Evolutionary conservation across 2,113 vertebrate genomes (phyloP), one percentile per base, ranked within the genome.

Genomic region (Antechinus stuartii): DNA sequence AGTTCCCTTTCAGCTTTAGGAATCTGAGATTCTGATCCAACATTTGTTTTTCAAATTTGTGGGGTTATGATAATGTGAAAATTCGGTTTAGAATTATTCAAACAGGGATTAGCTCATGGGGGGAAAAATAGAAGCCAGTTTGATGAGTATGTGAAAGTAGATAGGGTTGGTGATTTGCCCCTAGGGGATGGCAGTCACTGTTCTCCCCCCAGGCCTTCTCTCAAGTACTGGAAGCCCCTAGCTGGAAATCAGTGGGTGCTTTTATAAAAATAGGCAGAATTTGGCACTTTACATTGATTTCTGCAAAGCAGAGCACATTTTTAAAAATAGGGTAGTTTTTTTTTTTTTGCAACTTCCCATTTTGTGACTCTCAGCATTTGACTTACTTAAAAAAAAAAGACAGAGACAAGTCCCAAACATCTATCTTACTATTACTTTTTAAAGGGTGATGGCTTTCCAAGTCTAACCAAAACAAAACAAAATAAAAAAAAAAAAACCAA

Each of bases 311-410:
- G 52, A 84, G 91, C 93, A 92, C 26, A 50, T 91, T 19, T 91
- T 90, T 14, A 54, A 92, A 95, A 97, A 30, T 47, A 90, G 30
- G 68, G 5, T 19, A 7, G 3, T 61, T 61, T 30, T 19, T 92
- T 91, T 76, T 7, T 42, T 76, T 76, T 24, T 92, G 68, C 52
- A 56, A 95, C 47, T 68, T 49, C 14, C 24, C 52, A 54, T 55
- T n/a, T 92, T 47, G 93, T 16, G 2, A 24, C 0, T 93, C 42
- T 91, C 92, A 54, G 90, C 0, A 54, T 49, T 57, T 57, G 49
- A n/a, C 49, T 25, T 56, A 92, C 92, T 95, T 50, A 96, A 93
- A 53, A 93, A 92, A 56, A 52, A 90, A 96, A 55, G 46, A 27
- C 26, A 91, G 24, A 56, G 50, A 91, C 53, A 84, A 84, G 89